These are phyloP conservation scores for Rhopalosiphum padi DNA, from an alignment of 1,140 invertebrate species.

Conservation along the genomic window DNA sequence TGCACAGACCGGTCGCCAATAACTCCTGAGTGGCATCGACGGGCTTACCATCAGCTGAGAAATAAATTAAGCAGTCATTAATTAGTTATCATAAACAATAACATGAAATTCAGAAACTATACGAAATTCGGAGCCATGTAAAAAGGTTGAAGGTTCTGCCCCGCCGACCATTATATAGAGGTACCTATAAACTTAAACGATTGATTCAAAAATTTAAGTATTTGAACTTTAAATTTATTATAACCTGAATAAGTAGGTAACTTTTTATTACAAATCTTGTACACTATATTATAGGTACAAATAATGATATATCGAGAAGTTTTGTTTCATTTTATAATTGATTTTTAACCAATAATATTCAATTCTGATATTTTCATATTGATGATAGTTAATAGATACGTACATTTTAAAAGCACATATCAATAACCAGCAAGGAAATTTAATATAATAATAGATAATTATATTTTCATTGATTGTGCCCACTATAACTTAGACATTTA, in stretches of 20 bases:
- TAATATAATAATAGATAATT: background rate
- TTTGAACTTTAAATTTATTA: background rate
- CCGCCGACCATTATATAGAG: background rate
- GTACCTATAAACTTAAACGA: background rate
- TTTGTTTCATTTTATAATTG: background rate
- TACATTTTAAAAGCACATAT: background rate
- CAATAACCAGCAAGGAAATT: background rate
- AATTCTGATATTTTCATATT: background rate
- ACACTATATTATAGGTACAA: background rate
- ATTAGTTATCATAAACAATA: background rate
- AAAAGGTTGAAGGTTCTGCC: background rate
- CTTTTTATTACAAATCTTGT: background rate
- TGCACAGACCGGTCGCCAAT: conserved; percentile 80
- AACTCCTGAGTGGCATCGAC: conserved; percentile 87
- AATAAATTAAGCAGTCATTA: background rate
- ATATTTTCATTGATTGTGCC: background rate
- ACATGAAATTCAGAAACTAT: background rate
- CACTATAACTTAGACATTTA: background rate
- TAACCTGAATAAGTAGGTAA: background rate
- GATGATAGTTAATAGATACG: background rate
- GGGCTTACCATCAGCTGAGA: conserved; percentile 72
- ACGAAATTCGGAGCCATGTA: background rate
- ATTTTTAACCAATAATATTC: background rate
- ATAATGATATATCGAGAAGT: background rate
- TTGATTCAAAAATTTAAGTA: background rate